Percentiles rank a stretch among this genome's conserved stretches.
phyloP scores from a whole-genome alignment of 2,797 vertebrate genomes.

The Esox masquinongy region DNA sequence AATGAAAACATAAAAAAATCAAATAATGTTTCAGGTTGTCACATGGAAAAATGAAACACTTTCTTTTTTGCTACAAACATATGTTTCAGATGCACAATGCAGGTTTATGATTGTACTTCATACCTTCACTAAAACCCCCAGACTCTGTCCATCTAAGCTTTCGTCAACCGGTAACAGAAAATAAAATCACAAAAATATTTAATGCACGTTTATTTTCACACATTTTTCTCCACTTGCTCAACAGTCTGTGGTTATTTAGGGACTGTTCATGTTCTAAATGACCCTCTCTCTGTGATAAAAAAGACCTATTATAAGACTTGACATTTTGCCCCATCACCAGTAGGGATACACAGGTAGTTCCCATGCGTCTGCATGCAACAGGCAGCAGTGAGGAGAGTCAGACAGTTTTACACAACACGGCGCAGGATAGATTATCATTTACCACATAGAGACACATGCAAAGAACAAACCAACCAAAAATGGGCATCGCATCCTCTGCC shows the following conservation, averaged over 20 bases:
- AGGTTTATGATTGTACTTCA: slow-evolving; percentile 76
- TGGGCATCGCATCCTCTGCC: slow-evolving; percentile 85
- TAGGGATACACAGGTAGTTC: slow-evolving; percentile 81
- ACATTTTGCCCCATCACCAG: slow-evolving; percentile 77
- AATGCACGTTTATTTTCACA: slow-evolving; percentile 76
- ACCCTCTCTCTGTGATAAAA: slow-evolving; percentile 63
- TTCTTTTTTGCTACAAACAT: slow-evolving; percentile 75
- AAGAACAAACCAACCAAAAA: slow-evolving; percentile 76
- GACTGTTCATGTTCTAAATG: slow-evolving; percentile 72
- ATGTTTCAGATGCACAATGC: slow-evolving; percentile 75
- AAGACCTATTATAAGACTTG: slow-evolving; percentile 81
- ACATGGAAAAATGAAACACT: slow-evolving; percentile 73
- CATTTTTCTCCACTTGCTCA: slow-evolving; percentile 69
- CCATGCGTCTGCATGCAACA: slow-evolving; percentile 86
- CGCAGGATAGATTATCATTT: slow-evolving; percentile 85
- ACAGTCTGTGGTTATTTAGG: slow-evolving; percentile 72
- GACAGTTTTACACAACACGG: slow-evolving; percentile 80
- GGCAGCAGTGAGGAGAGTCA: slow-evolving; percentile 82
- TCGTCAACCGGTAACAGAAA: slow-evolving; percentile 75
- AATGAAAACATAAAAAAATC: slow-evolving; percentile 75
- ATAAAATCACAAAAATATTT: slow-evolving; percentile 71
- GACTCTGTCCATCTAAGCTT: slow-evolving; percentile 59
- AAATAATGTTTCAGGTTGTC: slow-evolving; percentile 75
- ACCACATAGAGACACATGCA: slow-evolving; percentile 99
- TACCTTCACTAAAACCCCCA: slow-evolving; percentile 59